These are phyloP conservation scores for Salticus scenicus DNA, from an alignment of 2,888 invertebrate genomes.

Conservation along the genomic window DNA sequence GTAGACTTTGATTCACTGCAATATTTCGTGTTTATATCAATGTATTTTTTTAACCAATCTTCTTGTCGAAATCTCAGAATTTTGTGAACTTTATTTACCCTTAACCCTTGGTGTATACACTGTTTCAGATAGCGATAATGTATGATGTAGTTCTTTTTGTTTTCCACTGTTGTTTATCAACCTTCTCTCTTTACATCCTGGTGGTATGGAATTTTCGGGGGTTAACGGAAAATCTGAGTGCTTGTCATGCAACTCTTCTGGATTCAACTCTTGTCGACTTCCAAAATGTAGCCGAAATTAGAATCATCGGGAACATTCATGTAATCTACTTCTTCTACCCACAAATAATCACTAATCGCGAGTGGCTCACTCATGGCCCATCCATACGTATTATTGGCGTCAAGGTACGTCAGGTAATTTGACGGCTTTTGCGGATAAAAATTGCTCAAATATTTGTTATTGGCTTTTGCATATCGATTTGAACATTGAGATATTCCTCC, in stretches of 20 bases:
- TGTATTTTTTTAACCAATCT: conserved; percentile 58
- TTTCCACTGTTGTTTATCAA: conserved; percentile 40
- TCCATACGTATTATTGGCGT: conserved; percentile 71
- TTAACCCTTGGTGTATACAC: conserved; percentile 70
- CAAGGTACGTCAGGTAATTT: conserved; percentile 23
- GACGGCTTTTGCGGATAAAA: not conserved
- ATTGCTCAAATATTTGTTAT: conserved; percentile 1
- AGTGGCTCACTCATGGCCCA: conserved; percentile 37
- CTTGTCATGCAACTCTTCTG: not conserved
- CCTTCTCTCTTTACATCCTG: not conserved
- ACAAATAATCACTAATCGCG: conserved; percentile 54
- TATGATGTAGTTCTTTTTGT: conserved; percentile 71
- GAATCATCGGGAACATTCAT: not conserved
- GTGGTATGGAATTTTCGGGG: not conserved
- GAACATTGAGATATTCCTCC: conserved; percentile 46
- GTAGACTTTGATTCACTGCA: conserved; percentile 73
- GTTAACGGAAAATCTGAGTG: not conserved
- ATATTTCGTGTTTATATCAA: conserved; percentile 67
- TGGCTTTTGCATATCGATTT: not conserved
- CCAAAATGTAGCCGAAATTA: conserved; percentile 23
- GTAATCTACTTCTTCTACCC: not conserved
- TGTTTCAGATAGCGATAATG: conserved; percentile 72
- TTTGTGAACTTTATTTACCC: conserved; percentile 1
- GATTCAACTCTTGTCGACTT: conserved; percentile 44
- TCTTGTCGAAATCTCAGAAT: conserved; percentile 40